A percentile compares a stretch with the other conserved stretches of the same genome.
phyloP scores from a whole-genome alignment of 2,797 vertebrate genomes.

The Ambastaia sidthimunki region DNA sequence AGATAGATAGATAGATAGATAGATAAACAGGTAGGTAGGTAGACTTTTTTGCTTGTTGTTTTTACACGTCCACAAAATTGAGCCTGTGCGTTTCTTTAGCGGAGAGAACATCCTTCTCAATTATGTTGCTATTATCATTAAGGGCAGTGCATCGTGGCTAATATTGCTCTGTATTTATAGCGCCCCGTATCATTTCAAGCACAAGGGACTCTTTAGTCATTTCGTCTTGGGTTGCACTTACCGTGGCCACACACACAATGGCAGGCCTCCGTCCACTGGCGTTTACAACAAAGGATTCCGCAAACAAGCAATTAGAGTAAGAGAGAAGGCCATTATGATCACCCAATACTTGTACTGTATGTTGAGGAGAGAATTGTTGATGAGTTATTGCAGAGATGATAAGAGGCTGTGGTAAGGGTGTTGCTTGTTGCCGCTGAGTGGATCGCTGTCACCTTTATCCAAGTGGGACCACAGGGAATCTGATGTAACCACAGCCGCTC shows the following conservation, averaged over 20 bases:
- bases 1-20: too few species aligned
- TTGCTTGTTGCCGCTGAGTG: conserved; percentile 46
- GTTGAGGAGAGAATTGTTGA: conserved; percentile 55
- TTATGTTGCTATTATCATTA: conserved; percentile 47
- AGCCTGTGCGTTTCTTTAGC: not conserved
- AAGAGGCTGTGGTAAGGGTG: conserved; percentile 22
- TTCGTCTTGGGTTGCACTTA: conserved; percentile 78
- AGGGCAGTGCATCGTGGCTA: conserved; percentile 69
- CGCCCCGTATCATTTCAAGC: conserved; percentile 74
- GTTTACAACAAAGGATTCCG: conserved; percentile 64
- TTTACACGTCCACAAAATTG: not conserved
- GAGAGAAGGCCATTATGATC: conserved; percentile 53
- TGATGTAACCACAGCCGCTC: conserved; percentile 7
- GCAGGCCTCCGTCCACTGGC: conserved; percentile 69
- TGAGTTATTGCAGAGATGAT: conserved; percentile 45
- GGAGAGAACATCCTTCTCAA: conserved; percentile 15
- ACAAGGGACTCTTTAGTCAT: conserved; percentile 75
- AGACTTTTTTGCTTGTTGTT: too few species aligned
- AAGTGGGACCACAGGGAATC: conserved; percentile 21
- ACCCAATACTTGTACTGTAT: conserved; percentile 52
- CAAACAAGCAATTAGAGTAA: conserved; percentile 58
- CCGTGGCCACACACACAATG: conserved; percentile 67
- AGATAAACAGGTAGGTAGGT: too few species aligned
- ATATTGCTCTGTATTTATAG: conserved; percentile 79
- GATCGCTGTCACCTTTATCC: conserved; percentile 44